Evolutionary conservation across 2,113 vertebrate genomes (phyloP).

Genomic region (Mustela nigripes): DNA sequence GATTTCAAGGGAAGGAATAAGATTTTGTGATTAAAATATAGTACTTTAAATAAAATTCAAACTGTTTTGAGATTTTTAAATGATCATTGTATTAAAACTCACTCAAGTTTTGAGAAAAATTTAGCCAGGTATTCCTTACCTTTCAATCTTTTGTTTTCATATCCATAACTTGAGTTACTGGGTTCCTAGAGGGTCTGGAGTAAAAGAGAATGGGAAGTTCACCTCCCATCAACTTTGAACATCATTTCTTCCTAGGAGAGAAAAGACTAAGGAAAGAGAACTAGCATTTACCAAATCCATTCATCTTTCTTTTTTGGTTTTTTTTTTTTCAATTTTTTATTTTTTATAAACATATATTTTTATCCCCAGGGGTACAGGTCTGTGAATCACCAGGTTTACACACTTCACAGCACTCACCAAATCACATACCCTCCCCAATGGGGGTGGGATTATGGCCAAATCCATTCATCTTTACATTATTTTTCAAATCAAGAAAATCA

Average conservation of each 20-base stretch:
- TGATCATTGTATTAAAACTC: not conserved
- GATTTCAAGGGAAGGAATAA: not conserved
- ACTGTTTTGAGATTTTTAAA: constrained; percentile 12
- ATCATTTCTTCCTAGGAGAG: not conserved
- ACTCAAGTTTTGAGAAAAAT: not conserved
- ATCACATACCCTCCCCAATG: too few relatives aligned
- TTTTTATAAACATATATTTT: too few relatives aligned
- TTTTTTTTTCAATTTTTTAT: too few relatives aligned
- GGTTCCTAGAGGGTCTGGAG: not conserved
- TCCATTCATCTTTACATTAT: not conserved
- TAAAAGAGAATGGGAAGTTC: not conserved
- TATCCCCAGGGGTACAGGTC: too few relatives aligned
- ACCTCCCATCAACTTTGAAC: not conserved
- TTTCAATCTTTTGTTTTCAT: not conserved
- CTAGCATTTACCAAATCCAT: not conserved
- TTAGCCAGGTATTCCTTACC: not conserved
- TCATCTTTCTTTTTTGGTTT: too few relatives aligned
- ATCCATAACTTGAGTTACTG: not conserved
- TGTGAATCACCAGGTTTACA: too few relatives aligned
- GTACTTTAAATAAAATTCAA: constrained; percentile 18
- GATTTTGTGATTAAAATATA: not conserved
- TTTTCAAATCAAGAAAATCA: not conserved
- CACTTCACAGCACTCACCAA: too few relatives aligned
- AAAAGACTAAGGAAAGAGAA: not conserved
- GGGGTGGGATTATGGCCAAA: too few relatives aligned